These are phyloP conservation scores for Acanthosoma haemorrhoidale DNA, from an alignment of 2,888 invertebrate genomes.

Conservation along the genomic window DNA sequence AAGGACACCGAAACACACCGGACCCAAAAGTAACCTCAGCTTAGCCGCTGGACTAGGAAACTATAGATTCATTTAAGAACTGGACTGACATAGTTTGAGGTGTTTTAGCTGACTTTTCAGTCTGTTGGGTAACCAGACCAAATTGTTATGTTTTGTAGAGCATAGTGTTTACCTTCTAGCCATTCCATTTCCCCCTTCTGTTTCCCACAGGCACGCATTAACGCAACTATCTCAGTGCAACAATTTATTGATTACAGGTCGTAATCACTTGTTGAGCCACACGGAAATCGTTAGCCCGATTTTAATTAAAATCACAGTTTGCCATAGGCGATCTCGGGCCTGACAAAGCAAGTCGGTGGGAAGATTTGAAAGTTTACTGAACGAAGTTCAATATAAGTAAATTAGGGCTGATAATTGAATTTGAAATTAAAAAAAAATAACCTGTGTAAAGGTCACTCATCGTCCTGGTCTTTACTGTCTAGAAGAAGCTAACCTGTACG, in stretches of 20 bases:
- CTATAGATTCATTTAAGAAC: slow-evolving; percentile 18
- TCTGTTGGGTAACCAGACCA: slow-evolving; percentile 1
- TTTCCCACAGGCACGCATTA: too few species aligned
- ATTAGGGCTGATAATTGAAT: too few species aligned
- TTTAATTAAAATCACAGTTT: too few species aligned
- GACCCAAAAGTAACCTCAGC: neutral
- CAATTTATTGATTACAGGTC: too few species aligned
- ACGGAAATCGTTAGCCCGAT: too few species aligned
- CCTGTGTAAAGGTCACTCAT: neutral
- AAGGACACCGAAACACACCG: neutral
- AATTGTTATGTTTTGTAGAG: slow-evolving; percentile 6
- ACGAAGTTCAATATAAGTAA: too few species aligned
- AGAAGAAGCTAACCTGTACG: too few species aligned
- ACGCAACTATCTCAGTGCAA: too few species aligned
- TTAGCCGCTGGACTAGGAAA: slow-evolving; percentile 4
- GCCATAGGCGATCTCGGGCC: too few species aligned
- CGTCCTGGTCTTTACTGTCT: neutral
- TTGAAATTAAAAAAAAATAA: neutral
- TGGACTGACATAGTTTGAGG: slow-evolving; percentile 16
- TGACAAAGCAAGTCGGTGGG: too few species aligned
- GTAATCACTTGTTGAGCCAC: too few species aligned
- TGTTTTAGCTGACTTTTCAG: slow-evolving; percentile 19
- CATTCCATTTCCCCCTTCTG: neutral
- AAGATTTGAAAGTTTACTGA: too few species aligned
- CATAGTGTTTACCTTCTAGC: neutral